Evolutionary conservation across 2,113 vertebrate genomes (phyloP).

Genomic region (Amblyopsis rosae): DNA sequence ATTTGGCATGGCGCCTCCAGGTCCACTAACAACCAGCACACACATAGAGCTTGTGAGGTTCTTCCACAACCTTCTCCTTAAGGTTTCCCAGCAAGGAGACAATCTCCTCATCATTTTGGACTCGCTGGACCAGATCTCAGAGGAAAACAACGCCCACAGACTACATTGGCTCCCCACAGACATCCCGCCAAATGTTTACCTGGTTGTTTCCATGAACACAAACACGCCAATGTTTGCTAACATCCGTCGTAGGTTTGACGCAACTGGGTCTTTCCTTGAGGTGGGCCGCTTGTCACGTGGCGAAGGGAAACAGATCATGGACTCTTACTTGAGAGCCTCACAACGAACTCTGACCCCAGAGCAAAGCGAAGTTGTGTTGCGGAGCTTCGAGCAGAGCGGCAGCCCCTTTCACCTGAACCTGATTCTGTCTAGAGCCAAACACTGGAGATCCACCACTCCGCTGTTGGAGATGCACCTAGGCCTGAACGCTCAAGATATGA

Average conservation of each 20-base stretch:
- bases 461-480: conserved; percentile 53
- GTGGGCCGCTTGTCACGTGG: conserved; percentile 62
- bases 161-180: conserved; percentile 75
- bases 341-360: conserved; percentile 48
- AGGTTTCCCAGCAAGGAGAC: conserved; percentile 64
- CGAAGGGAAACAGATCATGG: conserved; percentile 69
- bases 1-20: conserved; percentile 67
- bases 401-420: conserved; percentile 77
- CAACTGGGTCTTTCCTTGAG: conserved; percentile 61
- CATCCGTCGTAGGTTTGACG: conserved; percentile 29
- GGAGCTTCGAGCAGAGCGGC: conserved; percentile 62
- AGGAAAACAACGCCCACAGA: conserved; percentile 33
- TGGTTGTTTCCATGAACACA: conserved; percentile 73
- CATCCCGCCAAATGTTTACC: conserved; percentile 76
- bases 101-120: conserved; percentile 80
- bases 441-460: conserved; percentile 74
- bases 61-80: conserved; percentile 73
- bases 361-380: conserved; percentile 64
- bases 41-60: conserved; percentile 64
- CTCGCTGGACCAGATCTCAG: conserved; percentile 71
- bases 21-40: conserved; percentile 48
- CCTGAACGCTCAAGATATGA: conserved; percentile 59
- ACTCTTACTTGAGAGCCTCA: conserved; percentile 48
- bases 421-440: conserved; percentile 71
- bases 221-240: conserved; percentile 50